phyloP scores from a whole-genome alignment of 2,797 vertebrate species.

The Trachurus trachurus region DNA sequence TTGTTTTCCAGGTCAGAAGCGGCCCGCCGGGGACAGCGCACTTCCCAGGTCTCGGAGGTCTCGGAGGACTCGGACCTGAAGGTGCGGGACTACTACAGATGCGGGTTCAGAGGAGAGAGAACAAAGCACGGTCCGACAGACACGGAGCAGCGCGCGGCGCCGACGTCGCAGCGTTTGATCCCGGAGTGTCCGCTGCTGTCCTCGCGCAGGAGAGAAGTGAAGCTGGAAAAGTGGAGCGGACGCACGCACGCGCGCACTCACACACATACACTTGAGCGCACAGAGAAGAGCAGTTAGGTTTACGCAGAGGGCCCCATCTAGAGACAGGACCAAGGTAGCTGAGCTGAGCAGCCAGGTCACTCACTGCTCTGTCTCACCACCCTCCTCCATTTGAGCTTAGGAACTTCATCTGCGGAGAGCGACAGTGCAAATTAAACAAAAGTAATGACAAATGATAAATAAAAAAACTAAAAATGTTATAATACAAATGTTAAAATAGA shows the following conservation, averaged over 20 bases:
- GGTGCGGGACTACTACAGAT: conserved; percentile 12
- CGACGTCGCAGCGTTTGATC: conserved; percentile 29
- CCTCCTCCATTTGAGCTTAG: too few species aligned
- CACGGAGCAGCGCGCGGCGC: conserved; percentile 32
- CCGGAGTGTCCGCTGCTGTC: conserved; percentile 24
- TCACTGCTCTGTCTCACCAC: too few species aligned
- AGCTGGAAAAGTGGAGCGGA: background rate
- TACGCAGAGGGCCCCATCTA: conserved; percentile 73
- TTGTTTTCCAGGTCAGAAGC: conserved; percentile 21
- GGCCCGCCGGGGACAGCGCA: background rate
- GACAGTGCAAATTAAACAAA: too few species aligned
- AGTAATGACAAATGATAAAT: too few species aligned
- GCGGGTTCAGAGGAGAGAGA: conserved; percentile 28
- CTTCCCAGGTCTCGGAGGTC: conserved; percentile 31
- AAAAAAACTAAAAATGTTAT: too few species aligned
- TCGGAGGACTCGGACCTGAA: conserved; percentile 43
- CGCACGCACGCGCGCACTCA: conserved; percentile 22
- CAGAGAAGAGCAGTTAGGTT: background rate
- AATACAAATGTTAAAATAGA: too few species aligned
- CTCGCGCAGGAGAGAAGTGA: conserved; percentile 31
- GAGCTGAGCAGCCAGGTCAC: too few species aligned
- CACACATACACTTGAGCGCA: background rate
- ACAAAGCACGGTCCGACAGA: conserved; percentile 45
- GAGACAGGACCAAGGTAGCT: conserved; percentile 17
- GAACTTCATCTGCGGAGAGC: too few species aligned